Evolutionary conservation across 2,797 vertebrate genomes (phyloP).

Genomic region (Orestias chungarensis): DNA sequence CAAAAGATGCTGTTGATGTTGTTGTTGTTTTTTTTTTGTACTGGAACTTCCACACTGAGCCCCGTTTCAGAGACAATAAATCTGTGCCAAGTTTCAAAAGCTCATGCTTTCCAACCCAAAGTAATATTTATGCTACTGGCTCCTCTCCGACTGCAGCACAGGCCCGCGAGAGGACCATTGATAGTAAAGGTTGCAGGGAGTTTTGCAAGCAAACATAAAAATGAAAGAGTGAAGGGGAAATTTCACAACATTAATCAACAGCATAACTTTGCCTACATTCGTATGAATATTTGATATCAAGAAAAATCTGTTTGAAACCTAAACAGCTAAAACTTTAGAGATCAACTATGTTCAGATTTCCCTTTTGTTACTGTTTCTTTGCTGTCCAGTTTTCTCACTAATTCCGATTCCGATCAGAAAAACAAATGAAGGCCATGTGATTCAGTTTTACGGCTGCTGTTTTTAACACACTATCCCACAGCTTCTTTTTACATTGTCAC

Average conservation of each 20-base stretch:
- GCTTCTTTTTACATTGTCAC: conserved; percentile 12
- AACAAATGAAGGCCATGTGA: conserved; percentile 26
- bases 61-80: not conserved
- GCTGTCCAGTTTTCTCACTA: conserved; percentile 2
- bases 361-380: not conserved
- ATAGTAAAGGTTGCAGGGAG: not conserved
- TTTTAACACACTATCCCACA: conserved; percentile 5
- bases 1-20: not conserved
- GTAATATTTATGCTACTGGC: not conserved
- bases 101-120: not conserved
- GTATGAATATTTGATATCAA: not conserved
- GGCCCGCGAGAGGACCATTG: not conserved
- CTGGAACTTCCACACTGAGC: not conserved
- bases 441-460: conserved; percentile 5
- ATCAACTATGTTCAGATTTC: not conserved
- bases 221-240: not conserved
- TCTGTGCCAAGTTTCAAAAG: not conserved
- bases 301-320: too few relatives aligned
- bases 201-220: too few relatives aligned
- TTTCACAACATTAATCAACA: not conserved
- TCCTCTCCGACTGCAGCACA: not conserved
- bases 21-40: not conserved
- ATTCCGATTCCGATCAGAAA: conserved; percentile 6
- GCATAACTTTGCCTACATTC: too few relatives aligned
- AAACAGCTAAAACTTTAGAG: not conserved